Evolutionary conservation across 2,113 vertebrate species (phyloP).

Genomic region (Loxodonta africana): DNA sequence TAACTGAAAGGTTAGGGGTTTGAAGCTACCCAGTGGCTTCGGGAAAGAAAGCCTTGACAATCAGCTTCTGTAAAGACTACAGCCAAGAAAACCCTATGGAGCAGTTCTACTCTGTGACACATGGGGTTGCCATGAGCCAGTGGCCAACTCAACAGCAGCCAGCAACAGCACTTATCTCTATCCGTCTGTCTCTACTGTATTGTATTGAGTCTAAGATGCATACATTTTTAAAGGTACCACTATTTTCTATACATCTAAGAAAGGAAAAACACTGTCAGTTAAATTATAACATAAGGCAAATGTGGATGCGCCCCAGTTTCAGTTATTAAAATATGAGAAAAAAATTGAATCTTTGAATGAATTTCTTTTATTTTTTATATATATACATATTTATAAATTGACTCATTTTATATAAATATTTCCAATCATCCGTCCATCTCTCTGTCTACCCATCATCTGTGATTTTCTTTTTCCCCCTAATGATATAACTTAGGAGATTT

Average conservation of each 20-base stretch:
- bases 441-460: not conserved
- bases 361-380: conserved; percentile 41
- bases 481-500: not conserved
- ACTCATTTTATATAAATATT: not conserved
- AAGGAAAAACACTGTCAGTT: conserved; percentile 31
- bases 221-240: not conserved
- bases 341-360: not conserved
- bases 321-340: not conserved
- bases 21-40: too few relatives aligned
- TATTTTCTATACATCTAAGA: conserved; percentile 34
- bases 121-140: too few relatives aligned
- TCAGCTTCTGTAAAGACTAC: too few relatives aligned
- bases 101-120: too few relatives aligned
- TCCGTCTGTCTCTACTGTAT: not conserved
- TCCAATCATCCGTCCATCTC: too few relatives aligned
- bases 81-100: too few relatives aligned
- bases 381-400: not conserved
- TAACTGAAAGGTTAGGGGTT: too few relatives aligned
- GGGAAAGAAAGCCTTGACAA: too few relatives aligned
- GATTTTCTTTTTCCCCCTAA: not conserved
- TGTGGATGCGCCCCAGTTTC: not conserved
- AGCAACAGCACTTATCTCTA: too few relatives aligned
- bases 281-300: conserved; percentile 29
- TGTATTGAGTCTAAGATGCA: not conserved
- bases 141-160: too few relatives aligned